These are phyloP conservation scores for Ptychochromis oligacanthus DNA, from an alignment of 2,113 vertebrate species.

Conservation along the genomic window DNA sequence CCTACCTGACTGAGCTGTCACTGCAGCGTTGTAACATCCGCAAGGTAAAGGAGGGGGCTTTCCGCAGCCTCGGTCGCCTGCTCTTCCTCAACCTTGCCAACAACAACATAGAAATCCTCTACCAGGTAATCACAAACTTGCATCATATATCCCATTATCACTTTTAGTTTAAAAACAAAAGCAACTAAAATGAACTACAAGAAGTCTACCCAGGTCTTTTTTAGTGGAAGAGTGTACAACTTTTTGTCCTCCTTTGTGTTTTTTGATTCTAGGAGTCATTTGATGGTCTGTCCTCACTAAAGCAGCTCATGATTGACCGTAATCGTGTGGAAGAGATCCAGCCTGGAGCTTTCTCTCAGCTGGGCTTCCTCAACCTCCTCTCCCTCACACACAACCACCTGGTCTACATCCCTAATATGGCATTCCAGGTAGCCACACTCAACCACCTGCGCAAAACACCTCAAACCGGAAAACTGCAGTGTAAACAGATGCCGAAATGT, in stretches of 20 bases:
- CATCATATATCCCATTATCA: rapidly evolving
- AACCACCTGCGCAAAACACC: not conserved
- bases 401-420: conserved; percentile 92
- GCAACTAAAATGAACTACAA: rapidly evolving
- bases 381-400: conserved; percentile 88
- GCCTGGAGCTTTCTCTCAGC: conserved; percentile 87
- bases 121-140: conserved; percentile 78
- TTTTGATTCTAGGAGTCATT: conserved; percentile 83
- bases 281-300: conserved; percentile 87
- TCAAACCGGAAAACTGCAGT: rapidly evolving
- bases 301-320: conserved; percentile 84
- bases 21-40: conserved; percentile 86
- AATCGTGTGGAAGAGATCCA: conserved; percentile 93
- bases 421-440: conserved; percentile 81
- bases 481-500: not conserved
- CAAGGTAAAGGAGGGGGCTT: conserved; percentile 89
- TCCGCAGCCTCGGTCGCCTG: conserved; percentile 88
- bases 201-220: rapidly evolving
- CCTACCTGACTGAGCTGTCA: conserved; percentile 88
- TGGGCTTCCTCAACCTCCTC: conserved; percentile 87
- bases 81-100: conserved; percentile 89
- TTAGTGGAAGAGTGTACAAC: not conserved
- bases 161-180: not conserved
- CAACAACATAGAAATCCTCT: conserved; percentile 86
- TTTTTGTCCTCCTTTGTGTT: not conserved